Base-by-base conservation (phyloP, 2,888 invertebrate species). In the Mylabris sibirica region DNA sequence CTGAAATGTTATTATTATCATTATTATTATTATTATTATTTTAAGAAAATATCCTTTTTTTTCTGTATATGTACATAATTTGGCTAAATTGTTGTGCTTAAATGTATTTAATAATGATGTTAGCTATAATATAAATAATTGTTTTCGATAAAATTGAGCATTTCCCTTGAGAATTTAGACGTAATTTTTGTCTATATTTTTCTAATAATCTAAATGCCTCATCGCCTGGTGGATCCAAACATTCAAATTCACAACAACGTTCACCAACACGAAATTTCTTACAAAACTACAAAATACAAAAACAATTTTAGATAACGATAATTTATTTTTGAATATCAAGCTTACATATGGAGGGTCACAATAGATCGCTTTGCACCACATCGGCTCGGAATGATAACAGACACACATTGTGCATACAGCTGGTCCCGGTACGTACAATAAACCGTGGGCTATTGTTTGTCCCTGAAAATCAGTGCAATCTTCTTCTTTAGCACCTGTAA, bases 241-340 rank as follows among this genome's bases (percentile, higher is more conserved):
- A 97, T 81, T 92, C 92, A 85, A 96, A 96, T 82, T 96, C 93
- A 83, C 96, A 96, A 86, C 96, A 97, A 69, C 93, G 88, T 81
- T 92, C 92, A 64, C 94, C 94, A 63, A 93, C 92, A 63, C 93
- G 89, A 85, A 94, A 95, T 81, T 92, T 92, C 84, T 92, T 92
- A 87, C 95, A 95, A 87, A 92, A 93, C 95, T 95, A 88, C 70
- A 80, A 35, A 3, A 41, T 1, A 35, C 35, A 35, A 35, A 35
- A 35, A 77, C 59, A 60, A 26, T 26, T 14, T n/a, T 9, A 61
- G 30, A 20, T 61, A 20, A 34, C 30, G 5, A 35, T 11, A 9
- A 35, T 35, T 3, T 2, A 12, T 35, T 8, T 35, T 35, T 35
- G 11, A 11, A 11, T 1, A 35, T 11, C 11, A 35, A 62, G 89